Conservation (phyloP, 2,113 vertebrate genomes). For the Uropsilus gracilis region DNA sequence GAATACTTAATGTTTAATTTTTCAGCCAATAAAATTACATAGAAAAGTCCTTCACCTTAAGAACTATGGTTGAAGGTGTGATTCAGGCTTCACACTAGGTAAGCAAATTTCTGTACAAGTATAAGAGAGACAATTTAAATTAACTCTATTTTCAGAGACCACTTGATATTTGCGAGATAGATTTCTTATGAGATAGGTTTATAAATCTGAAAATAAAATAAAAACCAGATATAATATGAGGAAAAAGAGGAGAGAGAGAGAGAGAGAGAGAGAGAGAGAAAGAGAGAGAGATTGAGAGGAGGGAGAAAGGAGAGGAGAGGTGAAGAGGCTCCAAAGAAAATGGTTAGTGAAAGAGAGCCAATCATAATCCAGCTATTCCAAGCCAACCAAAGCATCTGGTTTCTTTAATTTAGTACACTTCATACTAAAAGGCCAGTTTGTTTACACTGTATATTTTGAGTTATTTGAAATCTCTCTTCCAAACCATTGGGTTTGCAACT, state of each 20-base stretch:
- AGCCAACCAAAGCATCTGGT: conserved; percentile 78
- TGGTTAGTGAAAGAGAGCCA: conserved; percentile 73
- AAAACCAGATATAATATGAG: not conserved
- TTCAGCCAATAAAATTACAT: conserved; percentile 55
- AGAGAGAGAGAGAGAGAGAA: not conserved
- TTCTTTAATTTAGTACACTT: conserved; percentile 79
- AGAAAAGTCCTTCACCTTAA: conserved; percentile 62
- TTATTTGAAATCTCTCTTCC: conserved; percentile 78
- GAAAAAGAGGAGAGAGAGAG: not conserved
- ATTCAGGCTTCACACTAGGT: not conserved
- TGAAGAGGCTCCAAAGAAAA: conserved; percentile 51
- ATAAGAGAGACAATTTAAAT: conserved; percentile 40
- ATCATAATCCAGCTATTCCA: conserved; percentile 65
- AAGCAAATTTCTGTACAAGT: conserved; percentile 26
- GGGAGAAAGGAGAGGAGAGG: not conserved
- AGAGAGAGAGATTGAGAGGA: not conserved
- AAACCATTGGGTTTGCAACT: conserved; percentile 75
- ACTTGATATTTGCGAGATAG: not conserved
- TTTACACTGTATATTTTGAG: conserved; percentile 80
- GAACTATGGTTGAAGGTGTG: conserved; percentile 3
- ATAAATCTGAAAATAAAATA: conserved; percentile 1
- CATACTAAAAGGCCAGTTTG: conserved; percentile 72
- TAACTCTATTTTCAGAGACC: conserved; percentile 46
- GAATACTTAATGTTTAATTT: conserved; percentile 38
- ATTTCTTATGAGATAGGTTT: not conserved